Evolutionary conservation across 2,888 invertebrate species (phyloP), one percentile per base, ranked within the genome.

Genomic region (Pinctada fucata): DNA sequence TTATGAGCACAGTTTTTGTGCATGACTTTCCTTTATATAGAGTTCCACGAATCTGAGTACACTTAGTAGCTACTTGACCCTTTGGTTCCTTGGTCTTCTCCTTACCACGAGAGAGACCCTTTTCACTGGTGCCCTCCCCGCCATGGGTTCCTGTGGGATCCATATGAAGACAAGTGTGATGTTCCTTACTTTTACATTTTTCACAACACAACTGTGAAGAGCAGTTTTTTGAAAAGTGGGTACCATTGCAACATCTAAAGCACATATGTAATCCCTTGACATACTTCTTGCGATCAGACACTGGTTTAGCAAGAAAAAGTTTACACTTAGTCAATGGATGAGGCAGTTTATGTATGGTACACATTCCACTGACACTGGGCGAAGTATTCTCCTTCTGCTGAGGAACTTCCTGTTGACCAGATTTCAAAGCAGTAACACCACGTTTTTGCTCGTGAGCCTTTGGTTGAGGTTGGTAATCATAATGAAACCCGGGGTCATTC

Each of bases 11-110:
- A 3, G 79, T 82, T 71, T 84, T 85, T 10, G 79, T 80, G 75
- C 84, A 85, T 2, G 83, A 84, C 68, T 80, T 84, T 2, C 82
- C 82, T 13, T 58, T 67, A 66, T 78, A 79, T 64, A 13, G n/a
- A 6, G 66, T 64, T n/a, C 76, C 78, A 78, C 79, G 81, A 10
- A 83, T 75, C 48, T 78, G 74, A 58, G 79, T 79, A 66, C 79
- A 83, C 64, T 69, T 79, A 10, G 75, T 47, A 10, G 50, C 45
- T 49, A 70, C 58, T 67, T 16, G 5, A 8, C 31, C 72, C 6
- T 48, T 49, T 31, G 16, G 10, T 8, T 8, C 16, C 48, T 50
- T 58, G 13, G 63, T 13, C 10, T 16, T 58, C 8, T 10, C 8
- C 31, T 72, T 1, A 13, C 58, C 58, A 58, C 13, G 58, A 58